Conservation (phyloP, 2,888 invertebrate genomes). For the Linnaemya vulpina region DNA sequence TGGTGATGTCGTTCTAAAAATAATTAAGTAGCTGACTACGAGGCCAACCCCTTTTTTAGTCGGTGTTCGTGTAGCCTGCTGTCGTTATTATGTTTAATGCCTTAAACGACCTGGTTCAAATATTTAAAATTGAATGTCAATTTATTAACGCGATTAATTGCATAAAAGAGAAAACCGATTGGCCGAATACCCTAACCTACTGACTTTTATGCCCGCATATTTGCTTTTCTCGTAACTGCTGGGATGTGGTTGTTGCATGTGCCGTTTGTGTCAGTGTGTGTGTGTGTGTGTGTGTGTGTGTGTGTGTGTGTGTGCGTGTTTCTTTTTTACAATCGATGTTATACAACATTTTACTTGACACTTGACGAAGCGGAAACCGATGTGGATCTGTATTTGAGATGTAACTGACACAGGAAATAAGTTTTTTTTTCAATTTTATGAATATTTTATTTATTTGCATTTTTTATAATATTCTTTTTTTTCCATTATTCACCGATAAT, state of each 20-base stretch:
- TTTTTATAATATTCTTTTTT: not conserved
- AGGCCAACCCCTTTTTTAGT: no score
- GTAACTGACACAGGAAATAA: constrained; percentile 65
- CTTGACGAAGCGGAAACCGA: constrained; percentile 69
- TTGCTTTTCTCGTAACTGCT: not conserved
- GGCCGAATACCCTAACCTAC: not conserved
- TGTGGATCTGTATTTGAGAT: constrained; percentile 63
- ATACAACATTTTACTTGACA: constrained; percentile 55
- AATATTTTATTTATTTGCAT: not conserved
- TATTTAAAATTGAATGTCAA: no score
- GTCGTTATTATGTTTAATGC: no score
- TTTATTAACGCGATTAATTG: no score
- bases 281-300: not conserved
- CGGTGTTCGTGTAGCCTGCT: no score
- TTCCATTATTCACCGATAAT: not conserved
- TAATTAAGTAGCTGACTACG: no score
- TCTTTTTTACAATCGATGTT: constrained; percentile 18
- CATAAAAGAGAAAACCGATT: no score
- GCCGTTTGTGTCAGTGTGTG: not conserved
- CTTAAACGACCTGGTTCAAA: no score
- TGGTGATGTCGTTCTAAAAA: no score
- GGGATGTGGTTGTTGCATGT: not conserved
- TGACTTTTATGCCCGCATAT: not conserved
- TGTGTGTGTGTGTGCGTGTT: not conserved
- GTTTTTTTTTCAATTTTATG: constrained; percentile 31